Percentiles rank a stretch among this genome's conserved stretches.
These are phyloP conservation scores for Psittacula cyanocephala DNA, from an alignment of 2,113 vertebrate genomes.

Conservation along the genomic window DNA sequence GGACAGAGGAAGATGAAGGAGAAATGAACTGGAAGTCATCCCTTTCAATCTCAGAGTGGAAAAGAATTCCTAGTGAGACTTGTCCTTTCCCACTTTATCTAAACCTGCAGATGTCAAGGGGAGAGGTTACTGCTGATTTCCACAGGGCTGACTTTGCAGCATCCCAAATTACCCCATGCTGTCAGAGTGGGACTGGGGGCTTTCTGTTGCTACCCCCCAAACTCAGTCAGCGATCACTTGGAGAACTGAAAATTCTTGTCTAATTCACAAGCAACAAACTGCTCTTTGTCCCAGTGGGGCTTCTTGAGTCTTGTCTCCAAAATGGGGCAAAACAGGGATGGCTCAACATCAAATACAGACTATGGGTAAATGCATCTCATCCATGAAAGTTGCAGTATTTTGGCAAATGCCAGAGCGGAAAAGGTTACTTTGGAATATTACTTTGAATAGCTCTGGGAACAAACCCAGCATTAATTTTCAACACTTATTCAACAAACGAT, in stretches of 20 bases:
- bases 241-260: neutral
- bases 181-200: neutral
- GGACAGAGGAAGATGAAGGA: neutral
- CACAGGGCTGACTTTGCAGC: neutral
- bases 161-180: neutral
- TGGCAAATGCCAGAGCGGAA: neutral
- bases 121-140: neutral
- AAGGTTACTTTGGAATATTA: neutral
- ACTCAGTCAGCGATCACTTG: neutral
- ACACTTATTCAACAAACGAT: neutral
- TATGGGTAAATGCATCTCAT: neutral
- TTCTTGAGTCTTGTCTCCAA: neutral
- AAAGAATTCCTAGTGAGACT: neutral
- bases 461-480: slow-evolving; percentile 34
- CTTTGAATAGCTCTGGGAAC: slow-evolving; percentile 27
- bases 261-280: neutral
- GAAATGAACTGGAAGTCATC: neutral
- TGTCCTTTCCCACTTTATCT: neutral
- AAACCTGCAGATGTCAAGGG: neutral
- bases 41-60: neutral
- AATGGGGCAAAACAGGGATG: neutral
- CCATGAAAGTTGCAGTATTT: neutral
- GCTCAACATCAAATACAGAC: neutral
- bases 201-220: neutral
- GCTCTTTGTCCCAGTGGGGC: neutral